Conservation (phyloP, 2,113 vertebrate species). For the Dendrocopos noguchii region DNA sequence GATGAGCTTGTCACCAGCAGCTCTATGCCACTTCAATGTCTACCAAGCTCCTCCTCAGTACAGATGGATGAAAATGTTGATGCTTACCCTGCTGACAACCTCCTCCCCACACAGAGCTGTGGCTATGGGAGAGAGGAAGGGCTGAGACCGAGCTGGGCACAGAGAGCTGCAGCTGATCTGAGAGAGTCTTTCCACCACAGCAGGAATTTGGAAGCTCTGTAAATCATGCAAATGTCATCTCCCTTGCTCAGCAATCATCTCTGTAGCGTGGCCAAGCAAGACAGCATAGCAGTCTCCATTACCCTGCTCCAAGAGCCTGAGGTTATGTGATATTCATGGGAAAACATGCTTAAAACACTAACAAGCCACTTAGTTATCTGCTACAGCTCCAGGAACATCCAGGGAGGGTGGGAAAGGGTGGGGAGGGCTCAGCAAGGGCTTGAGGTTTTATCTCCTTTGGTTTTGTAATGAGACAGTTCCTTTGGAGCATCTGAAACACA, state of each 20-base stretch:
- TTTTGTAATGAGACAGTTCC: neutral
- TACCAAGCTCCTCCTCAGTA: neutral
- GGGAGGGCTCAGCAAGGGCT: neutral
- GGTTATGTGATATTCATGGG: conserved; percentile 36
- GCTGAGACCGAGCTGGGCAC: neutral
- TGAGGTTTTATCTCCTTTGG: neutral
- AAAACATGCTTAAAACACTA: conserved; percentile 14
- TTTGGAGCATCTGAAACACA: neutral
- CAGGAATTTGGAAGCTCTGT: neutral
- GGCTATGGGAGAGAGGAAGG: neutral
- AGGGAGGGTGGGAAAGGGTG: neutral
- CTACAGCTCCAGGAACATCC: neutral
- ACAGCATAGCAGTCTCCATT: neutral
- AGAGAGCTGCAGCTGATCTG: neutral
- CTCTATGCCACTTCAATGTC: neutral
- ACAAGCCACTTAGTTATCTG: neutral
- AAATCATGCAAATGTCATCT: neutral
- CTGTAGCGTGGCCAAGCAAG: neutral
- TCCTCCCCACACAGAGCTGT: neutral
- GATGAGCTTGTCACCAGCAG: neutral
- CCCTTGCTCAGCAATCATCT: neutral
- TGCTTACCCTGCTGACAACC: neutral
- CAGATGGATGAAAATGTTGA: neutral
- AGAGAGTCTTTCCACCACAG: neutral
- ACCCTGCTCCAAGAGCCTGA: neutral